A percentile compares a stretch with the other conserved stretches of the same genome.
Conservation (phyloP, 2,888 invertebrate genomes). For the Camptogramma bilineatum region DNA sequence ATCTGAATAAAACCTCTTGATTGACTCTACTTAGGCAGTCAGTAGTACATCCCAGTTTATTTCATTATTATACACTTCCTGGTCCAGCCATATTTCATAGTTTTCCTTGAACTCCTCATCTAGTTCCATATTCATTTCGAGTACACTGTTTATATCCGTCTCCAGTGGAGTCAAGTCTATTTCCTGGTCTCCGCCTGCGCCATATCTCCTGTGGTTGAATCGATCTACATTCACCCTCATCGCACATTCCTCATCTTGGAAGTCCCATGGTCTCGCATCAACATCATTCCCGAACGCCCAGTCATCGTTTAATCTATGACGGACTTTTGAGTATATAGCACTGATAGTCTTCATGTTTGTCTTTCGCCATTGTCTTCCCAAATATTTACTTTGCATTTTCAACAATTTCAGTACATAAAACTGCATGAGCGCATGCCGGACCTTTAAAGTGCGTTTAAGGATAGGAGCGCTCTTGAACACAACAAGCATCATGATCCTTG, state of each 20-base stretch:
- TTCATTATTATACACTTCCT: conserved; percentile 96
- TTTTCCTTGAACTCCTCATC: conserved; percentile 97
- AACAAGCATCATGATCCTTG: conserved; percentile 99
- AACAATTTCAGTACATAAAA: conserved; percentile 98
- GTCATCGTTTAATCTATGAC: conserved; percentile 98
- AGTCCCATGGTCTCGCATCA: conserved; percentile 99
- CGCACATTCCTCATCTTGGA: conserved; percentile 98
- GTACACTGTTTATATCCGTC: conserved; percentile 92
- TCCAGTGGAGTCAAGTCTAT: conserved; percentile 89
- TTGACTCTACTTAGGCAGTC: conserved; percentile 55
- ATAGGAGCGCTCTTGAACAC: conserved; percentile 99
- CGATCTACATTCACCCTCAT: conserved; percentile 97
- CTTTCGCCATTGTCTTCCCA: conserved; percentile 99
- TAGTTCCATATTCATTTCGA: conserved; percentile 92
- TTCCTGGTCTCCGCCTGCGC: conserved; percentile 81
- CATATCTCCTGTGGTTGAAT: conserved; percentile 97
- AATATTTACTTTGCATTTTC: conserved; percentile 99
- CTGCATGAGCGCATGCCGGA: conserved; percentile 98
- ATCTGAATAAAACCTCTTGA: conserved; percentile 39
- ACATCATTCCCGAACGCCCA: conserved; percentile 99
- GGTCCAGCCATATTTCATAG: conserved; percentile 97
- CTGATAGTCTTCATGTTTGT: conserved; percentile 99
- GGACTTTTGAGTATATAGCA: conserved; percentile 98
- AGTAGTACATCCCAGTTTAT: conserved; percentile 90
- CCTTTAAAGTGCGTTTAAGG: conserved; percentile 97